Evolutionary conservation across 2,113 vertebrate species (phyloP).

Genomic region (Lethenteron camtschaticum): DNA sequence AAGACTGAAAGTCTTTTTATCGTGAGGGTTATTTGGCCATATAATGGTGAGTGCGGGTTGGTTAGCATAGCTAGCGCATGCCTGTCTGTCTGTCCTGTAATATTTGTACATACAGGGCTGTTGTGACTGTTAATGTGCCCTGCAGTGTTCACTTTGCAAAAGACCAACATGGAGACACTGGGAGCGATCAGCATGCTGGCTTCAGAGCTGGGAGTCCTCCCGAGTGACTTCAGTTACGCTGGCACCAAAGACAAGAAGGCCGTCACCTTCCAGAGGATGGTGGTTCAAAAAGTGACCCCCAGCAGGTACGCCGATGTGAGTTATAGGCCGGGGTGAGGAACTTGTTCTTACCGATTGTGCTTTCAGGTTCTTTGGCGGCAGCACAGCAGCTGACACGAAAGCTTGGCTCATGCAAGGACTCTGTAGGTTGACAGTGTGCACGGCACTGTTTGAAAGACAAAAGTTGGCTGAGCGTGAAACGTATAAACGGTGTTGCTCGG

Average conservation of each 20-base stretch:
- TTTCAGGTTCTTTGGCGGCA: too few relatives aligned
- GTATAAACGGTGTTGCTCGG: too few relatives aligned
- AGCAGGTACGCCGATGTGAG: constrained; percentile 28
- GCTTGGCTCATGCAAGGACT: too few relatives aligned
- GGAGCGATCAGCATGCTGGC: constrained; percentile 65
- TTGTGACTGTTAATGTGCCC: constrained; percentile 12
- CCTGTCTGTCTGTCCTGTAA: too few relatives aligned
- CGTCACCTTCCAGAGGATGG: constrained; percentile 64
- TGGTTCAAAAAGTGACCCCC: constrained; percentile 64
- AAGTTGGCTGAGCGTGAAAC: too few relatives aligned
- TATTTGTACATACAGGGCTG: background rate
- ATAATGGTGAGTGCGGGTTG: too few relatives aligned
- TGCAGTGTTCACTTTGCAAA: constrained; percentile 61
- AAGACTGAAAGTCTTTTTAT: too few relatives aligned
- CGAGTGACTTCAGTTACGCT: constrained; percentile 80
- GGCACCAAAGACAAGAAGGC: constrained; percentile 90
- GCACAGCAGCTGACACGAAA: too few relatives aligned
- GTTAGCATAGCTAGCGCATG: too few relatives aligned
- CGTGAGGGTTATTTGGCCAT: too few relatives aligned
- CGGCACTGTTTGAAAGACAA: too few relatives aligned
- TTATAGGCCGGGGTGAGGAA: background rate
- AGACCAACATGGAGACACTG: constrained; percentile 79
- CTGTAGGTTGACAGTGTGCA: too few relatives aligned
- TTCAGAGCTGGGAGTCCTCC: constrained; percentile 45
- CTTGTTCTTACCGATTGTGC: background rate